Evolutionary conservation across 2,888 invertebrate species (phyloP), one percentile per base, ranked within the genome.

Genomic region (Cataglyphis albicans): DNA sequence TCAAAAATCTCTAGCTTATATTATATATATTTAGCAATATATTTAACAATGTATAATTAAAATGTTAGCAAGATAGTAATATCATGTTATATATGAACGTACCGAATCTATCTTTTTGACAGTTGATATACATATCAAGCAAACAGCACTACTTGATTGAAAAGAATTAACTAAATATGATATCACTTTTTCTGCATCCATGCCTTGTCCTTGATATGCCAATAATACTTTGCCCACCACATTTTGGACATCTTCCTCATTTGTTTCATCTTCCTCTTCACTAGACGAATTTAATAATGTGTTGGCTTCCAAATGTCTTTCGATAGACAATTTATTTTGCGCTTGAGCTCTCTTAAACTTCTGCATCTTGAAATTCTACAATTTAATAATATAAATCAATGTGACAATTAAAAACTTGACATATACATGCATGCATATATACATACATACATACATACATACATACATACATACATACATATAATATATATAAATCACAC

Each of bases 61-160:
- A 10, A 38, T 57, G 3, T 59, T 25, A 25, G 25, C 9, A 5
- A 38, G 0, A 29, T 41, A 25, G 7, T 25, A 72, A 72, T 6
- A 3, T 5, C 63, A 35, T 72, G 10, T 1, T 38, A 32, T 29
- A n/a, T 15, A 1, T 65, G 55, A 68, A 87, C 87, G 29, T 89
- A 97, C 97, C 63, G 97, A 95, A 92, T 98, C 97, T 76, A 95
- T 96, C 89, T 97, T 96, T 94, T 97, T 98, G 18, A 99, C 96
- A 59, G 97, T 97, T 3, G 97, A 98, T 92, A 99, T 98, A 92
- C 99, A 99, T 92, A 99, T 98, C 3, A 99, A 96, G 93, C 99
- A 99, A 15, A 97, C 97, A 1, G 97, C 96, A 10, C 97, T 96
- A 9, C 98, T 97, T 29, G 98, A 97, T 91, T 97, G 96, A 89